Conservation (phyloP, 2,797 vertebrate genomes). For the Crocidura indochinensis region DNA sequence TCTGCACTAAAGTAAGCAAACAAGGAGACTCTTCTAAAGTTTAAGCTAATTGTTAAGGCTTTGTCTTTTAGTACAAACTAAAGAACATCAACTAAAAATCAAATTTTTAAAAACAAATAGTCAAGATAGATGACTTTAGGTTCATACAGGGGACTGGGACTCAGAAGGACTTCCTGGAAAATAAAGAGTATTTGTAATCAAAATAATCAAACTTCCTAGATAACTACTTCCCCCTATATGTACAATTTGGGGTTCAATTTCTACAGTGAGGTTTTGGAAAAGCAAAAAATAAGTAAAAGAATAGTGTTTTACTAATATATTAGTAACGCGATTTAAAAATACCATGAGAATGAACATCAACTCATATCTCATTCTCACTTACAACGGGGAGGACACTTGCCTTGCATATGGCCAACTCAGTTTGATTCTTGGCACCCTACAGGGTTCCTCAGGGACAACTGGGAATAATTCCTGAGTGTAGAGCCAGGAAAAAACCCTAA, state of each 20-base stretch:
- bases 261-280: constrained; percentile 50
- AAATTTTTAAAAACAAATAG: not conserved
- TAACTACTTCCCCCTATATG: not conserved
- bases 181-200: not conserved
- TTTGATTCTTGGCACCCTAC: no score
- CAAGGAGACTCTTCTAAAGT: constrained; percentile 5
- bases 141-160: not conserved
- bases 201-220: not conserved
- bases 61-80: not conserved
- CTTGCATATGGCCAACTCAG: no score
- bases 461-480: no score
- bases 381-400: no score
- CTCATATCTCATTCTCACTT: constrained; percentile 1
- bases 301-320: constrained; percentile 48
- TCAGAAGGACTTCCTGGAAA: constrained; percentile 24
- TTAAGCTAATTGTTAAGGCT: not conserved
- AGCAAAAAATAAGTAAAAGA: not conserved
- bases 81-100: constrained; percentile 2
- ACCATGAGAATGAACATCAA: constrained; percentile 1
- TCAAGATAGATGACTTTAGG: not conserved
- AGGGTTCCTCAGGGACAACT: no score
- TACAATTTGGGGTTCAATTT: not conserved
- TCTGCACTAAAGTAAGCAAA: constrained; percentile 50
- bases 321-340: constrained; percentile 40
- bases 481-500: no score